Conservation (phyloP, 2,888 invertebrate genomes). For the Troides helena region DNA sequence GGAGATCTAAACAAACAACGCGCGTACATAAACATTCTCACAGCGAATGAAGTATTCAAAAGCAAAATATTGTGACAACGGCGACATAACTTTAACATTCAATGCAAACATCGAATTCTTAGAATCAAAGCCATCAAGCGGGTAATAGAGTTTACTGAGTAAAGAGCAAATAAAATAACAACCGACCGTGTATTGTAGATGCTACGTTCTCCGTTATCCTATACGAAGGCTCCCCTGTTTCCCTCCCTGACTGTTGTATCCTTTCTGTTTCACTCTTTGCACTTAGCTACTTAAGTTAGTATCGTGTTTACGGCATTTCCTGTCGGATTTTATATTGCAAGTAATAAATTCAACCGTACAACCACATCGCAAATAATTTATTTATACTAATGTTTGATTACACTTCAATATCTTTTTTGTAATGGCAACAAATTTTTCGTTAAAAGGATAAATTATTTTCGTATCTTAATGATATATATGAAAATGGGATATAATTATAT, state of each 20-base stretch:
- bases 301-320: constrained; percentile 51
- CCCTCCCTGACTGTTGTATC: constrained; percentile 51
- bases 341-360: constrained; percentile 26
- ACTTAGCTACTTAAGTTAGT: constrained; percentile 49
- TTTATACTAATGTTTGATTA: neutral
- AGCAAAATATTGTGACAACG: constrained; percentile 69
- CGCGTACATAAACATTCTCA: constrained; percentile 59
- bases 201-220: constrained; percentile 42
- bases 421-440: neutral
- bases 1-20: constrained; percentile 55
- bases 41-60: constrained; percentile 51
- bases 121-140: constrained; percentile 74
- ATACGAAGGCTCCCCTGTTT: constrained; percentile 40
- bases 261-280: constrained; percentile 58
- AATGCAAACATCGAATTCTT: constrained; percentile 71
- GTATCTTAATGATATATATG: neutral
- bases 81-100: constrained; percentile 67
- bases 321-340: constrained; percentile 46
- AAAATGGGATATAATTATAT: no score
- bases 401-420: neutral
- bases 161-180: constrained; percentile 75
- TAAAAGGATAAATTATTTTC: neutral
- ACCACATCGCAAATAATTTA: neutral
- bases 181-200: constrained; percentile 47
- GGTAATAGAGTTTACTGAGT: constrained; percentile 73